A percentile compares a stretch with the other conserved stretches of the same genome.
These are phyloP conservation scores for Elaphurus davidianus DNA, from an alignment of 2,113 vertebrate species.

Conservation along the genomic window DNA sequence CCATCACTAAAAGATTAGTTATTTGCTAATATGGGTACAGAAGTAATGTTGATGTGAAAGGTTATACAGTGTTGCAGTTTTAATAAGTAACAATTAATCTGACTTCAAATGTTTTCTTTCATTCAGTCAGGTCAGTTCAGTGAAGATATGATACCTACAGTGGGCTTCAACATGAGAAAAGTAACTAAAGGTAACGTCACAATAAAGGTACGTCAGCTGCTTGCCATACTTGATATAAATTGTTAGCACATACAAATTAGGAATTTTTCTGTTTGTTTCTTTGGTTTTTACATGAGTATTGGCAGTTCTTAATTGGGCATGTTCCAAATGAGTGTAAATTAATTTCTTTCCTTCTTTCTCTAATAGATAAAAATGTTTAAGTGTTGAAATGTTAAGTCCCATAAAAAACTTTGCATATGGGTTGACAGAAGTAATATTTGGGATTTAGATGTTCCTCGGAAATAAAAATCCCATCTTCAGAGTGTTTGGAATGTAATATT, in stretches of 20 bases:
- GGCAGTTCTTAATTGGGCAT: neutral
- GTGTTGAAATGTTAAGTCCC: neutral
- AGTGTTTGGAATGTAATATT: neutral
- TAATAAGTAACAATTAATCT: neutral
- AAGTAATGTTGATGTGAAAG: neutral
- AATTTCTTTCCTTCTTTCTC: neutral
- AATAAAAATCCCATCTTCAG: neutral
- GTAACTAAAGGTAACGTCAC: slow-evolving; percentile 91
- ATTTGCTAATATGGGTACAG: neutral
- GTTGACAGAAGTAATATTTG: neutral
- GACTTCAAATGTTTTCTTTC: slow-evolving; percentile 10
- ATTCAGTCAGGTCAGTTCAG: slow-evolving; percentile 90
- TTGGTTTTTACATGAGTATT: neutral
- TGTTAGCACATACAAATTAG: neutral
- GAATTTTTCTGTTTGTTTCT: neutral
- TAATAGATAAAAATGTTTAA: neutral
- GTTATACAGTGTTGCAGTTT: neutral
- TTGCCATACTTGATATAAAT: neutral
- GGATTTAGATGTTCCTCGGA: neutral
- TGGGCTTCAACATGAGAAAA: slow-evolving; percentile 92
- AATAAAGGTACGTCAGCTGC: slow-evolving; percentile 85
- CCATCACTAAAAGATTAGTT: neutral
- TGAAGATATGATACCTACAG: slow-evolving; percentile 91
- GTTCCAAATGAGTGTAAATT: neutral
- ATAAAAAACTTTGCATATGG: neutral